Percentiles rank a stretch among this genome's conserved stretches.
Conservation (phyloP, 2,113 vertebrate species). For the Plecturocebus donacophilus region DNA sequence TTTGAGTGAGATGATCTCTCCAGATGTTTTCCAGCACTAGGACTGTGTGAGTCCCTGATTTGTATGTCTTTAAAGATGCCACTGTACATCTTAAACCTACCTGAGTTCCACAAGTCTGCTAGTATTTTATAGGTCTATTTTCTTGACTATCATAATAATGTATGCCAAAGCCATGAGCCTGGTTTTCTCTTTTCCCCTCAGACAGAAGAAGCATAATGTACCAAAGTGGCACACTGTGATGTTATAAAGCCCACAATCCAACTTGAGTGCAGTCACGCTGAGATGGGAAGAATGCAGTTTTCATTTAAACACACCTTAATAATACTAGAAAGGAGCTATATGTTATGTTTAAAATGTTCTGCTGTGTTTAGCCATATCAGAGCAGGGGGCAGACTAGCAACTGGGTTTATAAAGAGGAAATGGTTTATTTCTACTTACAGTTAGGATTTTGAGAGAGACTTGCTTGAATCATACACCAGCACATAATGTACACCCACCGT, state of each 20-base stretch:
- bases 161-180: slow-evolving; percentile 20
- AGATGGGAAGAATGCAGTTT: neutral
- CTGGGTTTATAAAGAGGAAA: slow-evolving; percentile 22
- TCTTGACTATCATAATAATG: neutral
- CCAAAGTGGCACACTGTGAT: neutral
- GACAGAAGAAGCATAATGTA: slow-evolving; percentile 5
- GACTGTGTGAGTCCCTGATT: neutral
- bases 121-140: slow-evolving; percentile 38
- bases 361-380: neutral
- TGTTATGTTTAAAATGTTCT: slow-evolving; percentile 13
- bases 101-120: neutral
- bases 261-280: neutral
- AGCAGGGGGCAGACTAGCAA: neutral
- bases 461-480: neutral
- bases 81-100: neutral
- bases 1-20: neutral
- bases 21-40: neutral
- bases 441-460: slow-evolving; percentile 26
- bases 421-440: neutral
- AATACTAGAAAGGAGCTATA: neutral
- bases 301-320: slow-evolving; percentile 36
- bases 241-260: neutral
- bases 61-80: neutral
- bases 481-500: neutral
- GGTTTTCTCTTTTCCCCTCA: neutral